Evolutionary conservation across 2,113 vertebrate species (phyloP), one percentile per base, ranked within the genome.

Genomic region (Otocyon megalotis): DNA sequence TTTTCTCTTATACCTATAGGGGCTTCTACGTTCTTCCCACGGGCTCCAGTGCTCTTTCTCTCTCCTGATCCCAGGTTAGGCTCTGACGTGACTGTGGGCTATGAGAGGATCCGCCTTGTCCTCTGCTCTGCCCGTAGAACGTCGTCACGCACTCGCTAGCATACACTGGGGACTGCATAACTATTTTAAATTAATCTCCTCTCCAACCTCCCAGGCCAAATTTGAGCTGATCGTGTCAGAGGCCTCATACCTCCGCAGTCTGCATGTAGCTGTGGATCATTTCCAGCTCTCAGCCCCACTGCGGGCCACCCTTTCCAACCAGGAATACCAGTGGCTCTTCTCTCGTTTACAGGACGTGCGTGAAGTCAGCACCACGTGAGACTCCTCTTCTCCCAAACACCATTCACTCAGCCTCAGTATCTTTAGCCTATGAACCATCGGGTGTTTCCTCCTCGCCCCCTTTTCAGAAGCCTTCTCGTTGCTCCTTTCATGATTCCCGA

Each of bases 241-340:
- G 96, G 99, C 99, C 1, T 99, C 99, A 0, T 99, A 99, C 98
- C 98, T 99, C 94, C 99, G 99, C 81, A 99, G 99, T 97, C 97
- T 99, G 54, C 99, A 99, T 1, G 99, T 99, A 63, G 99, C 99
- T 0, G 99, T 99, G 84, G 99, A 99, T 63, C 99, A 99, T 69
- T 99, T 99, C 98, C 99, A 99, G 84, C 99, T 98, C 72, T 99
- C 98, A 0, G 69, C 98, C 26, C 98, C 99, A 63, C 98, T 99
- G 53, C 99, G 99, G 74, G 95, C 94, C 0, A 98, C 99, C 92
- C 98, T 99, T 93, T 98, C 98, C 93, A 98, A 99, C 79, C 99
- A 99, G 96, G 99, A 99, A 4, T 99, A 99, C 54, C 99, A 99
- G 92, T 99, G 99, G 99, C 99, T 99, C n/a, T 99, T 99, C 97